Evolutionary conservation across 2,113 vertebrate species (phyloP), one percentile per base, ranked within the genome.

Genomic region (Heteronetta atricapilla): DNA sequence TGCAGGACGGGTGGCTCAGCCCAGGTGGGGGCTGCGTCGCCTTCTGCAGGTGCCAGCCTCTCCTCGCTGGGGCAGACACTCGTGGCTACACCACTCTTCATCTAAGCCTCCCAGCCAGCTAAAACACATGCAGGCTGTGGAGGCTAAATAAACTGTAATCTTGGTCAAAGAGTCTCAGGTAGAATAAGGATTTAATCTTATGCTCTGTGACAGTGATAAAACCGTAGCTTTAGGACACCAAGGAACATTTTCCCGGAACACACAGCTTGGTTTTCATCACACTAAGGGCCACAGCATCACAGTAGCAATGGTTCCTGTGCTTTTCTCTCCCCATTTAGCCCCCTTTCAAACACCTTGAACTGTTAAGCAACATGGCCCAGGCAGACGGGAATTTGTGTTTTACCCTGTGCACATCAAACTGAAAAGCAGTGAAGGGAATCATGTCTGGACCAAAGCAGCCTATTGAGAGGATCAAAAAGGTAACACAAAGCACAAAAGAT

Each of bases 401-500:
- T 46, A 17, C 34, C 62, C 87, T 82, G 56, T 69, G 40, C 73
- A 58, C 77, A 82, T 90, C 90, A 64, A 56, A 86, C 81, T 90
- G 74, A 66, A 90, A 88, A 89, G 76, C 44, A 59, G 28, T 1
- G 60, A 79, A 76, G 77, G 74, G 69, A 92, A 92, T 5, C 77
- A 66, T 85, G 89, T 69, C 64, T 89, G 88, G 33, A 48, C 88
- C 63, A 75, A 56, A 87, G 78, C 70, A 86, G 94, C 58, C 86
- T 74, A 77, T 82, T 92, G 94, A 92, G 86, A 87, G 86, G 90
- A 92, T 96, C 80, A 92, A 85, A 87, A 95, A 95, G 90, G 90
- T 95, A 93, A 74, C 88, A 92, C 88, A 91, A 82, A 94, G 93
- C 83, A 90, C 88, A 92, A 87, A 94, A 90, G 88, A 87, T 92